Base-by-base conservation (phyloP, 1,140 invertebrate species). In the Leptoteleia sp. region DNA sequence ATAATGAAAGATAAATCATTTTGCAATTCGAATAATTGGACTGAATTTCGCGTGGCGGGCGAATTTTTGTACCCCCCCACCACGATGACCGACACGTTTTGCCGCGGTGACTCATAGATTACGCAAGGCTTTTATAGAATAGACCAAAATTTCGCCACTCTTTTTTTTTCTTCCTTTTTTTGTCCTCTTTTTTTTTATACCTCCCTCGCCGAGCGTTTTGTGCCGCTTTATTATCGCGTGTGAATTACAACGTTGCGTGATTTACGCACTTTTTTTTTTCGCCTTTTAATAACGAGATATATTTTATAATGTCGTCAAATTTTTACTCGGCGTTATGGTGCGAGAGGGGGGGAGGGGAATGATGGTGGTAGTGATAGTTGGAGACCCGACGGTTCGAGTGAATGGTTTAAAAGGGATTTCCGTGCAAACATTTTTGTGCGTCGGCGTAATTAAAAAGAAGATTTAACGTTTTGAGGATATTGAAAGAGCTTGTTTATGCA, bases 241-340 rank as follows among this genome's bases (percentile, higher is more conserved):
- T 54, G 48, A 54, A 67, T 67, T 67, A 67, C 48, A 33, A 48
- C 48, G 54, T 67, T 67, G 48, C 48, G 40, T 67, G 62, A 67
- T 67, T 67, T 67, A 67, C 29, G 48, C 48, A 45, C 48, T 35
- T 35, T 61, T n/a, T n/a, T n/a, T n/a, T n/a, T n/a, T n/a, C n/a
- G n/a, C n/a, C n/a, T 65, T n/a, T n/a, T n/a, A n/a, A 54, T 54
- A 67, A 52, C 48, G 48, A 43, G 6, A 40, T 35, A 38, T 16
- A 45, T 27, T 67, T 67, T 67, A 67, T 29, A 43, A 64, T 48
- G 61, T 52, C 62, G 38, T 54, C 62, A 54, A 52, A 54, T 33
- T 67, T 52, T 54, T 47, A 54, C 9, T 38, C n/a, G n/a, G n/a
- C n/a, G n/a, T n/a, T n/a, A n/a, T n/a, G n/a, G n/a, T n/a, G n/a